Evolutionary conservation across 2,113 vertebrate genomes (phyloP), one percentile per base, ranked within the genome.

Genomic region (Excalfactoria chinensis): DNA sequence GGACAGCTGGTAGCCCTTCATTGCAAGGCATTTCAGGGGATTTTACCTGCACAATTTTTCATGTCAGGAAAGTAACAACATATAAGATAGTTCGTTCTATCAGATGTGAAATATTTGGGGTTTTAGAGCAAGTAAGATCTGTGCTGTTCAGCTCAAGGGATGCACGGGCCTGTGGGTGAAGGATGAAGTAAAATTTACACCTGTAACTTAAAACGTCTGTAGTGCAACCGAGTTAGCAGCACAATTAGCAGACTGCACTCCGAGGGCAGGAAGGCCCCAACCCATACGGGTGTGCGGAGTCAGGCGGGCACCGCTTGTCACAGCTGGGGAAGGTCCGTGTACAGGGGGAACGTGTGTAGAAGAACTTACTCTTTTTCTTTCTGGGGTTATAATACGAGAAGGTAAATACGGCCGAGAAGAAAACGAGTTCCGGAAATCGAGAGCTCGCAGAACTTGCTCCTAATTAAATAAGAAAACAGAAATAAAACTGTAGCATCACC

Each of bases 361-460:
- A 84, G 84, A 66, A 84, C 86, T 95, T 93, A 99, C 99, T 97
- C 97, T 96, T 94, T 95, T 99, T 35, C 96, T 96, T 53, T 97
- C 97, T n/a, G 93, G 60, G 73, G 98, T 91, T 85, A 98, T 95
- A 49, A 99, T 55, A 40, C 85, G 97, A 19, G 98, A 96, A 43
- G 98, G 98, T 25, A 99, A 95, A 95, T 98, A 99, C 0, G 98
- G 98, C 17, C 40, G 96, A 53, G 79, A 72, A 22, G 98, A 98
- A 94, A 98, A 98, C 44, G 92, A 97, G 84, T 99, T 99, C 81
- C 99, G 98, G 94, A 99, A 99, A 68, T 96, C 93, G 22, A 99
- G 70, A 4, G 98, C 98, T 89, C 95, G 95, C 2, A 96, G 51
- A 26, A 99, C 84, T 46, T 97, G 75, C 6, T 98, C 97, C 99